phyloP scores from a whole-genome alignment of 2,797 vertebrate species.

The Crenuchus spilurus region DNA sequence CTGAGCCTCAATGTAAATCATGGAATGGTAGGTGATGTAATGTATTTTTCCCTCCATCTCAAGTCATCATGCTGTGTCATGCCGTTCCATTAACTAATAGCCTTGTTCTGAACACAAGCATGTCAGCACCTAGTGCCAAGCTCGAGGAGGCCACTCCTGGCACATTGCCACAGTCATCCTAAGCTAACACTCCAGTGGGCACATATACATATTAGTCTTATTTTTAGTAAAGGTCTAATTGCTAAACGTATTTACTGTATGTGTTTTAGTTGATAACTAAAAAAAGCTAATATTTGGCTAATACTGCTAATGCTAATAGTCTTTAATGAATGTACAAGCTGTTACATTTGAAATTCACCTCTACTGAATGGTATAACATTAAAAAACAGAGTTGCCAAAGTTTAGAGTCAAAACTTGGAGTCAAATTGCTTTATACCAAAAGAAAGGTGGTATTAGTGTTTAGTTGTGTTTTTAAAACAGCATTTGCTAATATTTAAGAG shows the following conservation, averaged over 20 bases:
- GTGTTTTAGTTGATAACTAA: too few relatives aligned
- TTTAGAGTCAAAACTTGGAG: too few relatives aligned
- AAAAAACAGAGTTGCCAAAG: too few relatives aligned
- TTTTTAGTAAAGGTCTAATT: too few relatives aligned
- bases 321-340: too few relatives aligned
- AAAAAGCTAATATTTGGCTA: too few relatives aligned
- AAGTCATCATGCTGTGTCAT: constrained; percentile 39
- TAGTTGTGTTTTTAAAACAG: background rate
- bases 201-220: background rate
- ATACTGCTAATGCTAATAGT: too few relatives aligned
- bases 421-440: too few relatives aligned
- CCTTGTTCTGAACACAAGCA: constrained; percentile 38
- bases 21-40: constrained; percentile 22
- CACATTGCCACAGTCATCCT: constrained; percentile 38
- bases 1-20: background rate
- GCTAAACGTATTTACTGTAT: too few relatives aligned
- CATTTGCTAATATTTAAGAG: background rate
- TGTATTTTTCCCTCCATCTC: constrained; percentile 22
- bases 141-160: constrained; percentile 37
- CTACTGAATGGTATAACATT: too few relatives aligned
- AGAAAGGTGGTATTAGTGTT: too few relatives aligned
- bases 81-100: constrained; percentile 58
- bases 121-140: constrained; percentile 43
- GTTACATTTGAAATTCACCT: too few relatives aligned
- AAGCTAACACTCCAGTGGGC: background rate